Conservation (phyloP, 92 coral and sea anemone species). For the Plumapathes pennacea region DNA sequence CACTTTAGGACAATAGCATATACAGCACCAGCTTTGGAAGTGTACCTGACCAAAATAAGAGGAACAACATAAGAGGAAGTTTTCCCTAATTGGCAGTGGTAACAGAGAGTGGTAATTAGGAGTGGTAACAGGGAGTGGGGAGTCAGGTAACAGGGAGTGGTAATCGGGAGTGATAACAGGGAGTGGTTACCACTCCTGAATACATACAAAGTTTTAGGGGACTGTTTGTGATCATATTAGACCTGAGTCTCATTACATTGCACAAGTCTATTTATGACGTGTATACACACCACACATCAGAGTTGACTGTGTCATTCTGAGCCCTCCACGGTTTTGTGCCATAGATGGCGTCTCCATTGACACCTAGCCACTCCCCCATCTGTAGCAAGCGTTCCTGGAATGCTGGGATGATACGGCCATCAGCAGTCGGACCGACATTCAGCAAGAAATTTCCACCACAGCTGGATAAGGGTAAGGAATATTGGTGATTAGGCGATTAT, state of each 20-base stretch:
- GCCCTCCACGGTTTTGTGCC: slow-evolving; percentile 78
- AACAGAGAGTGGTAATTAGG: too few species aligned
- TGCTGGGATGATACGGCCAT: slow-evolving; percentile 86
- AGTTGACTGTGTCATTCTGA: slow-evolving; percentile 78
- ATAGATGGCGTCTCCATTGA: slow-evolving; percentile 95
- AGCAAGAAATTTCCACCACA: slow-evolving; percentile 93
- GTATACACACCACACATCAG: slow-evolving; percentile 51
- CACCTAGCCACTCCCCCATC: slow-evolving; percentile 91
- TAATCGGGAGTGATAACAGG: too few species aligned
- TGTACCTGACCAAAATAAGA: slow-evolving; percentile 61
- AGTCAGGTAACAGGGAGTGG: too few species aligned
- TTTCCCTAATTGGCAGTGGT: too few species aligned
- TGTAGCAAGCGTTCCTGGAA: slow-evolving; percentile 91
- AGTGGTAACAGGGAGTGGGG: too few species aligned
- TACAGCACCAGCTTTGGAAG: slow-evolving; percentile 61
- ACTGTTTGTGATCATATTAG: too few species aligned
- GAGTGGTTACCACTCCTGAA: too few species aligned
- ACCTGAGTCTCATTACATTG: too few species aligned
- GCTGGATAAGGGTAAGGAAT: too few species aligned
- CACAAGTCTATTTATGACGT: too few species aligned
- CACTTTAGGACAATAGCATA: slow-evolving; percentile 87
- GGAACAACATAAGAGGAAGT: background rate
- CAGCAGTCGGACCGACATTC: slow-evolving; percentile 92
- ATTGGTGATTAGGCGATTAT: too few species aligned
- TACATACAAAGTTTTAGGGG: too few species aligned